phyloP scores from a whole-genome alignment of 2,888 invertebrate species.

The Pomacea canaliculata region DNA sequence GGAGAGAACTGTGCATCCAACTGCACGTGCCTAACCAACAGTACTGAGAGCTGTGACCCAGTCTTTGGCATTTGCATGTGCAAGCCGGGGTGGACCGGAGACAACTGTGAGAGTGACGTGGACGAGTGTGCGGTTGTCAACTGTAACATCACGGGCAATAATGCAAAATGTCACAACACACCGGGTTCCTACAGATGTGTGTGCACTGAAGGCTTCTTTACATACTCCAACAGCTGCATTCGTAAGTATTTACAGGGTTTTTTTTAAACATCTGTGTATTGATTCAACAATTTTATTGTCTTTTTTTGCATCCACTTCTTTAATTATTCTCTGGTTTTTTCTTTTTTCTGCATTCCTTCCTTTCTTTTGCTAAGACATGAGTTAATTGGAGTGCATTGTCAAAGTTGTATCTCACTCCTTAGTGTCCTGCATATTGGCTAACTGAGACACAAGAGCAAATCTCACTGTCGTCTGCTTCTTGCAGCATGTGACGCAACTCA shows the following conservation, averaged over 20 bases:
- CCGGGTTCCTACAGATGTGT: conserved; percentile 25
- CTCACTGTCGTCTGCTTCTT: neutral
- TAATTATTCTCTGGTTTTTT: too few relatives aligned
- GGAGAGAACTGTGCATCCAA: conserved; percentile 22
- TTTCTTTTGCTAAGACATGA: too few relatives aligned
- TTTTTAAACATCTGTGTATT: neutral
- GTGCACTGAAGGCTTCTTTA: conserved; percentile 23
- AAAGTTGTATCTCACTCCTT: too few relatives aligned
- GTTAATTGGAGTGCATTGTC: too few relatives aligned
- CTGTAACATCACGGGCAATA: neutral
- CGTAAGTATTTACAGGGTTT: conserved; percentile 5
- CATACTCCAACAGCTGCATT: conserved; percentile 10
- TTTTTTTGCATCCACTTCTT: too few relatives aligned
- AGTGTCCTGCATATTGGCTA: too few relatives aligned
- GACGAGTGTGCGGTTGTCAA: conserved; percentile 18
- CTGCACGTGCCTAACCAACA: conserved; percentile 27
- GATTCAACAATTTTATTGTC: too few relatives aligned
- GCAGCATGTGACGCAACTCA: conserved; percentile 27
- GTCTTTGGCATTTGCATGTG: conserved; percentile 32
- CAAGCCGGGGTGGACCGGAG: conserved; percentile 31
- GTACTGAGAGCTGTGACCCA: conserved; percentile 30
- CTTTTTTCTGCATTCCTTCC: too few relatives aligned
- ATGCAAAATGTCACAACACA: conserved; percentile 14
- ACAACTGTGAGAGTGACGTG: conserved; percentile 17
- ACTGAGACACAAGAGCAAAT: too few relatives aligned